These are phyloP conservation scores for Drosophila phalerata DNA, from an alignment of 2,888 invertebrate genomes.

Conservation along the genomic window DNA sequence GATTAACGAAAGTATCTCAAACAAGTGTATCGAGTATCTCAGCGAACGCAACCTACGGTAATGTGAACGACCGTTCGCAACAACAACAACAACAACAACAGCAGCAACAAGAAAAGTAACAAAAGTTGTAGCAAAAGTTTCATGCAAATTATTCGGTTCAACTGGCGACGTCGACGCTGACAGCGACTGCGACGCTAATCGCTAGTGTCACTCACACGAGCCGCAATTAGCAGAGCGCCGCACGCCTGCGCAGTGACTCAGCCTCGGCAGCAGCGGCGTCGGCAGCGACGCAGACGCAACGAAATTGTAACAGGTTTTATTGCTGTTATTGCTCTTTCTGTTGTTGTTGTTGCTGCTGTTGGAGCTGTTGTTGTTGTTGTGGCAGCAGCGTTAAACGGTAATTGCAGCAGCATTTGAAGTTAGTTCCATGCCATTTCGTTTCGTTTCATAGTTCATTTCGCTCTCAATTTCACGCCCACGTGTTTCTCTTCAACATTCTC, in stretches of 20 bases:
- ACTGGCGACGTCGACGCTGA: conserved; percentile 20
- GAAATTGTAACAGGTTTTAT: conserved; percentile 72
- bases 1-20: conserved; percentile 10
- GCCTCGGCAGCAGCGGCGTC: conserved; percentile 32
- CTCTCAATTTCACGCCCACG: conserved; percentile 68
- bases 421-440: conserved; percentile 67
- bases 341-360: not conserved
- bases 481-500: conserved; percentile 40
- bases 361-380: not conserved
- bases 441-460: conserved; percentile 54
- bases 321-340: conserved; percentile 23
- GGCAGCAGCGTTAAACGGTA: conserved; percentile 43
- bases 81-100: conserved; percentile 25
- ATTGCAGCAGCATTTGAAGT: conserved; percentile 50
- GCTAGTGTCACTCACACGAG: conserved; percentile 78
- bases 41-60: conserved; percentile 65
- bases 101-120: conserved; percentile 13
- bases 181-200: conserved; percentile 62
- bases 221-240: conserved; percentile 70
- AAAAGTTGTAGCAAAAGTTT: conserved; percentile 35
- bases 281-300: conserved; percentile 32
- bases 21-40: conserved; percentile 20
- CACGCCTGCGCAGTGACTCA: conserved; percentile 73
- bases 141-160: conserved; percentile 76
- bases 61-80: conserved; percentile 68